phyloP scores from a whole-genome alignment of 1,140 invertebrate species.

The Meloidogyne floridensis region DNA sequence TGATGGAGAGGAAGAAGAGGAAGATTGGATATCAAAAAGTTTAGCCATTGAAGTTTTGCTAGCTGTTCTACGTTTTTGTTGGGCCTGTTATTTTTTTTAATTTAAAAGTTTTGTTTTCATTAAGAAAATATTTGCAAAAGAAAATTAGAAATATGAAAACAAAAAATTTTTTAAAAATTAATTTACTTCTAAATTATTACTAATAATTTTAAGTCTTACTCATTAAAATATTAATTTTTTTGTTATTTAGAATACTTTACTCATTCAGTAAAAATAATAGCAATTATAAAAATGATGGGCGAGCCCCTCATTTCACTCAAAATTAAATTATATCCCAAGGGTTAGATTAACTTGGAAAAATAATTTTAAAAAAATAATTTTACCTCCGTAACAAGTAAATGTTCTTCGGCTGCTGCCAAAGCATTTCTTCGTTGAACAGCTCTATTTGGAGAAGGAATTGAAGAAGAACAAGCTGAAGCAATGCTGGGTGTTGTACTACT shows the following conservation, averaged over 20 bases:
- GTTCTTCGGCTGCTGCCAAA: constrained; percentile 14
- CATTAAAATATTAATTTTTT: no score
- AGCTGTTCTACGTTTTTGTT: background rate
- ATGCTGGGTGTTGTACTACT: background rate
- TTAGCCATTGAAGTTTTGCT: constrained; percentile 38
- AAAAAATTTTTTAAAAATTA: background rate
- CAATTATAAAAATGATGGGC: no score
- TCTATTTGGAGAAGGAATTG: constrained; percentile 10
- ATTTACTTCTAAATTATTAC: background rate
- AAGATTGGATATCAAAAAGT: constrained; percentile 43
- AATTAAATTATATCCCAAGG: background rate
- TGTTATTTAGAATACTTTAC: no score
- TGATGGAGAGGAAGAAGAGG: constrained; percentile 41
- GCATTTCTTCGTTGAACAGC: constrained; percentile 28
- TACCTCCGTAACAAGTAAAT: background rate
- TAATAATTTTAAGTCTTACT: no score
- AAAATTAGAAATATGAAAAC: no score
- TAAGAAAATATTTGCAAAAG: no score
- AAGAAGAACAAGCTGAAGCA: constrained; percentile 3
- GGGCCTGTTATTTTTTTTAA: background rate
- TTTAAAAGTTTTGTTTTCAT: no score
- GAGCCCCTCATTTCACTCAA: no score
- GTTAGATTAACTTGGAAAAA: constrained; percentile 11
- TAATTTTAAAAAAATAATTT: background rate
- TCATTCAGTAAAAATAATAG: no score